Evolutionary conservation across 2,113 vertebrate species (phyloP).

Genomic region (Hippolais icterina): DNA sequence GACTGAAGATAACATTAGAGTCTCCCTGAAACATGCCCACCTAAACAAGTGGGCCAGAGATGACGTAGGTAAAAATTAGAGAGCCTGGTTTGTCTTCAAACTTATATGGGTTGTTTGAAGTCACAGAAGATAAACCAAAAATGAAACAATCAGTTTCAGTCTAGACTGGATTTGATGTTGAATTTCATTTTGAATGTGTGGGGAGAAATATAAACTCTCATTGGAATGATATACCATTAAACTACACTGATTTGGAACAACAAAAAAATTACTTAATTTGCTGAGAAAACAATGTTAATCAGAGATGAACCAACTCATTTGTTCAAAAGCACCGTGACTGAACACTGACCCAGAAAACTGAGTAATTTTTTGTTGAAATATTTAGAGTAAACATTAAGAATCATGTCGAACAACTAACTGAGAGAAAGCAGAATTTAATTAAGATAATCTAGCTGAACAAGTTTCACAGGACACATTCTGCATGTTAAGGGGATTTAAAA

Average conservation of each 20-base stretch:
- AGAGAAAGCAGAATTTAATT: neutral
- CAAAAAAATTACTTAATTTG: neutral
- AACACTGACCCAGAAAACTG: neutral
- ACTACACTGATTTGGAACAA: neutral
- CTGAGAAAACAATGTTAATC: neutral
- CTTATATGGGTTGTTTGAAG: neutral
- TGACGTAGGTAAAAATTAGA: neutral
- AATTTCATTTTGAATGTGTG: neutral
- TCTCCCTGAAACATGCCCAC: neutral
- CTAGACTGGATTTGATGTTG: neutral
- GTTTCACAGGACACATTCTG: neutral
- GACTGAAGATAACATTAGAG: neutral
- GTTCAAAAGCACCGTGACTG: neutral
- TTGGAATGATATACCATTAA: neutral
- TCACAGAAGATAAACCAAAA: neutral
- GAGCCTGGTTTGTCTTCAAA: neutral
- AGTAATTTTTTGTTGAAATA: neutral
- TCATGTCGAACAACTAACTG: neutral
- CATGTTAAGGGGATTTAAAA: neutral
- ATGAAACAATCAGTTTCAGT: neutral
- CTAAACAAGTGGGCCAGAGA: neutral
- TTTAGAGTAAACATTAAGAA: neutral
- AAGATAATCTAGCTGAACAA: neutral
- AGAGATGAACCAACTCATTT: neutral
- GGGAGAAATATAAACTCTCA: neutral